A percentile compares a stretch with the other conserved stretches of the same genome.
These are phyloP conservation scores for Ganaspis sp. DNA, from an alignment of 1,140 invertebrate species.

Conservation along the genomic window DNA sequence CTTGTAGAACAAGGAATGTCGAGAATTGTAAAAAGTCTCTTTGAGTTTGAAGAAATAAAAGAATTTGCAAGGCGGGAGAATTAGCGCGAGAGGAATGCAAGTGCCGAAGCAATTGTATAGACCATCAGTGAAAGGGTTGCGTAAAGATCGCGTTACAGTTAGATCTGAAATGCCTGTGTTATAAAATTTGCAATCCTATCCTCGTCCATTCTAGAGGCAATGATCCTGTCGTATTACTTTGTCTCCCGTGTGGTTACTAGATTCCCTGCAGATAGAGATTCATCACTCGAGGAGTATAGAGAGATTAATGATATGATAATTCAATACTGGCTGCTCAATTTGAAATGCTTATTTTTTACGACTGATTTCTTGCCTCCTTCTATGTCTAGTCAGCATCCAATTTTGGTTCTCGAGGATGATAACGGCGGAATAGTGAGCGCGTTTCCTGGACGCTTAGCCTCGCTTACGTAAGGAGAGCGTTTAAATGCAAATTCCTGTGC, in stretches of 20 bases:
- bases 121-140: slow-evolving; percentile 12
- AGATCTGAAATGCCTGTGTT: slow-evolving; percentile 2
- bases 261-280: neutral
- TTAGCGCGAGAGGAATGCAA: neutral
- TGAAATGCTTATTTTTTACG: neutral
- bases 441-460: slow-evolving; percentile 49
- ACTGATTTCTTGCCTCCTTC: neutral
- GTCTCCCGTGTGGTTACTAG: neutral
- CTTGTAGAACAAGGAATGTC: no score
- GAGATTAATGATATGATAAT: neutral
- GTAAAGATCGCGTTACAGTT: slow-evolving; percentile 5
- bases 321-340: neutral
- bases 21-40: no score
- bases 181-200: slow-evolving; percentile 16
- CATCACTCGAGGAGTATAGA: no score
- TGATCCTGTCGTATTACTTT: neutral
- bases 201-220: neutral
- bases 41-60: no score
- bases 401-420: slow-evolving; percentile 45
- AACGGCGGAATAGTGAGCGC: slow-evolving; percentile 38
- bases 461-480: slow-evolving; percentile 50
- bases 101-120: neutral
- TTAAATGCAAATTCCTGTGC: slow-evolving; percentile 54
- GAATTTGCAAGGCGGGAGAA: neutral
- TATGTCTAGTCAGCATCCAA: slow-evolving; percentile 35